These are phyloP conservation scores for Sciaenops ocellatus DNA, from an alignment of 2,797 vertebrate species.

Conservation along the genomic window DNA sequence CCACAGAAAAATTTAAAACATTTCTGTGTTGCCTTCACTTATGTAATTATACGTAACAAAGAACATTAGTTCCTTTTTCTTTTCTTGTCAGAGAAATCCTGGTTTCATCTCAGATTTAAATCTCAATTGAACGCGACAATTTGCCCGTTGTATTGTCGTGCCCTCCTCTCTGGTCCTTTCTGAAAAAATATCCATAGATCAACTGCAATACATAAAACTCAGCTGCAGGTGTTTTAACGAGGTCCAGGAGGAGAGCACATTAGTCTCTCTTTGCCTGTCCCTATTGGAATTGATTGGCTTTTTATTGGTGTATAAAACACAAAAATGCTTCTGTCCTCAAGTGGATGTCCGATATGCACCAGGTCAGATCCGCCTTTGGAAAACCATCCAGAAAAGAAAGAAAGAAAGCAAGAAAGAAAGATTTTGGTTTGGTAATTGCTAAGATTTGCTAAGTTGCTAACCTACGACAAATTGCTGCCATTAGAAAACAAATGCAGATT, in stretches of 20 bases:
- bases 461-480: no score
- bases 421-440: no score
- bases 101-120: constrained; percentile 6
- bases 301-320: constrained; percentile 26
- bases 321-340: background rate
- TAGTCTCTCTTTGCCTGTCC: background rate
- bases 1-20: constrained; percentile 13
- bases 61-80: background rate
- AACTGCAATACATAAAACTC: background rate
- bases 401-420: no score
- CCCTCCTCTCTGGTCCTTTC: background rate
- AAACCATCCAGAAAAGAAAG: no score
- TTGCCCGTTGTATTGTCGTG: background rate
- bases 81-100: background rate
- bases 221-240: constrained; percentile 3
- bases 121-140: background rate
- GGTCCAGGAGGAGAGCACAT: background rate
- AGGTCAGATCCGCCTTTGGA: no score
- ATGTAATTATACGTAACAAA: constrained; percentile 17
- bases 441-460: no score
- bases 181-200: constrained; percentile 9
- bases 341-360: background rate
- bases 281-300: background rate
- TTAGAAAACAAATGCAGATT: no score
- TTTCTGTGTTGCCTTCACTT: constrained; percentile 3